These are phyloP conservation scores for Antitype chi DNA, from an alignment of 2,888 invertebrate species.

Conservation along the genomic window DNA sequence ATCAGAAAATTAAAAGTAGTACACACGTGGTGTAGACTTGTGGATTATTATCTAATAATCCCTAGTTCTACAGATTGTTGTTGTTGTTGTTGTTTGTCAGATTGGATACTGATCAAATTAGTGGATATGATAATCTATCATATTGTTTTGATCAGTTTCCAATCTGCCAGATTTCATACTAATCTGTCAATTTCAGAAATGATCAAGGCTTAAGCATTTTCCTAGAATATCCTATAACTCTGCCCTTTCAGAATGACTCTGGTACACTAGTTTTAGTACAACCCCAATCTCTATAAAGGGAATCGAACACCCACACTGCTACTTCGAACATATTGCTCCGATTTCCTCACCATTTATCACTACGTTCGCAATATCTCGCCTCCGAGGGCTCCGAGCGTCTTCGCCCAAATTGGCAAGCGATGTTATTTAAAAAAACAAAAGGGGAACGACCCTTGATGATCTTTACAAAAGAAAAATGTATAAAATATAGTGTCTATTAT, in stretches of 20 bases:
- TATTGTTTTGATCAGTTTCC: neutral
- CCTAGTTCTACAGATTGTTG: too few relatives aligned
- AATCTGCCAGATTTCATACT: neutral
- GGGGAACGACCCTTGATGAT: slow-evolving; percentile 4
- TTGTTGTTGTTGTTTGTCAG: too few relatives aligned
- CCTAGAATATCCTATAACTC: neutral
- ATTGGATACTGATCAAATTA: too few relatives aligned
- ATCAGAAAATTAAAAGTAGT: neutral
- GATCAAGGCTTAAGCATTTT: neutral
- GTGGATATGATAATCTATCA: too few relatives aligned
- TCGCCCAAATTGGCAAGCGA: slow-evolving; percentile 32
- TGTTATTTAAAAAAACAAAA: slow-evolving; percentile 38
- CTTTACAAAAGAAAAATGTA: neutral
- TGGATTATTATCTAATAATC: too few relatives aligned
- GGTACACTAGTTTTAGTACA: slow-evolving; percentile 11
- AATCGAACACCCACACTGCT: slow-evolving; percentile 30
- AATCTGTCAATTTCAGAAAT: neutral
- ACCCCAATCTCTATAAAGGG: slow-evolving; percentile 20
- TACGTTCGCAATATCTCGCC: slow-evolving; percentile 52
- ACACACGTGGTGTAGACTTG: neutral
- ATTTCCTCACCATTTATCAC: slow-evolving; percentile 60
- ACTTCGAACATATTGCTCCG: slow-evolving; percentile 35
- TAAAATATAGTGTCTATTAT: slow-evolving; percentile 2
- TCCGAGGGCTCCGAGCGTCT: slow-evolving; percentile 11
- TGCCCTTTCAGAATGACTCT: neutral